These are phyloP conservation scores for Rana temporaria DNA, from an alignment of 2,113 vertebrate genomes.

Conservation along the genomic window DNA sequence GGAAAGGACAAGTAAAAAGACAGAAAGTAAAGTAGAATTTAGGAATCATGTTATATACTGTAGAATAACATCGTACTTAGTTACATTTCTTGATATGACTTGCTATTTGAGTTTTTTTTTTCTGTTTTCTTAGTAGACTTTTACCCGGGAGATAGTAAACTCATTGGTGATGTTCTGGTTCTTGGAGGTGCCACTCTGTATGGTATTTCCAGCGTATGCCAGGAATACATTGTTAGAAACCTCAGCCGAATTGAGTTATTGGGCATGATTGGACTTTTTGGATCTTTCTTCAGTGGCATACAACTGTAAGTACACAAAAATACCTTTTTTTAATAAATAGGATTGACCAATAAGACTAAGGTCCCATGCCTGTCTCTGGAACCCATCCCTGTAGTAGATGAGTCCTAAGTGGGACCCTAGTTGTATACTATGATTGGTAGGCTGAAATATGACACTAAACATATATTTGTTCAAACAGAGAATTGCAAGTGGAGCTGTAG, in stretches of 20 bases:
- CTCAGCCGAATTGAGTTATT: conserved; percentile 92
- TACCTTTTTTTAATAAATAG: background rate
- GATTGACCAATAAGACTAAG: no score
- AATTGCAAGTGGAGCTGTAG: no score
- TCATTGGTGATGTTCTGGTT: conserved; percentile 91
- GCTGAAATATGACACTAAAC: no score
- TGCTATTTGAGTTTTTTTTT: background rate
- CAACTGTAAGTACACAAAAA: conserved; percentile 86
- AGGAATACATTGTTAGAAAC: conserved; percentile 94
- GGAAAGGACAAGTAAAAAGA: no score
- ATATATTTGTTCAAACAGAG: no score
- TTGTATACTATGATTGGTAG: no score
- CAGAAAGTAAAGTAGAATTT: no score
- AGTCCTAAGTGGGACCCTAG: no score
- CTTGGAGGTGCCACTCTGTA: conserved; percentile 89
- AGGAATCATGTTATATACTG: no score
- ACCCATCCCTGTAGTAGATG: no score
- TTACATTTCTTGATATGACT: background rate
- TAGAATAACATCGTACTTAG: no score
- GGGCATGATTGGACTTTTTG: conserved; percentile 95
- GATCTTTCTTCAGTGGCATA: conserved; percentile 96
- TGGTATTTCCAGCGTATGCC: conserved; percentile 90
- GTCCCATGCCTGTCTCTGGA: no score
- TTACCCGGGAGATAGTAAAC: conserved; percentile 86
- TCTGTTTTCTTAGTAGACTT: conserved; percentile 38